phyloP scores from a whole-genome alignment of 1,140 invertebrate genomes.

The Anthonomus grandis region DNA sequence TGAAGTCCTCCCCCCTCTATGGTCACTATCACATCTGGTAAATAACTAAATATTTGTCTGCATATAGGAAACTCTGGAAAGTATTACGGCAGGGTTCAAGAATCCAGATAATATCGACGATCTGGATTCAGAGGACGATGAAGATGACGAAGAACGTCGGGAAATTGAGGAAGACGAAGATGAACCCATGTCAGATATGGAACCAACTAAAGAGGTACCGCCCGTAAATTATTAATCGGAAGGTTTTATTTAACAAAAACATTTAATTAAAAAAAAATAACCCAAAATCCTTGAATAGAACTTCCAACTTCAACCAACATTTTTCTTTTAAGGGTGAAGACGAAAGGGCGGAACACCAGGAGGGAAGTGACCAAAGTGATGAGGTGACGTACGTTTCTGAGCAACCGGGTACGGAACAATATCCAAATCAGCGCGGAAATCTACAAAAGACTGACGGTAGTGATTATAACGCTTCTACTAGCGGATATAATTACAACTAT shows the following conservation, averaged over 20 bases:
- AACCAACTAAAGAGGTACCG: too few relatives aligned
- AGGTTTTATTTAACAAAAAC: too few relatives aligned
- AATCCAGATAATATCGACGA: constrained; percentile 22
- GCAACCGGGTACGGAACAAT: constrained; percentile 22
- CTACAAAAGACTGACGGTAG: constrained; percentile 30
- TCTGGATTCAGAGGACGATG: constrained; percentile 22
- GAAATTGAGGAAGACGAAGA: constrained; percentile 19
- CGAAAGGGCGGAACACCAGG: constrained; percentile 26
- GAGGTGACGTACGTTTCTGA: constrained; percentile 41
- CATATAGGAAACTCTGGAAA: constrained; percentile 43
- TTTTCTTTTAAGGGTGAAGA: too few relatives aligned
- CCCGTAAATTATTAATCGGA: neutral
- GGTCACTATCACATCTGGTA: too few relatives aligned
- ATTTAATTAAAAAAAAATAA: too few relatives aligned
- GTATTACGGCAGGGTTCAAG: constrained; percentile 36
- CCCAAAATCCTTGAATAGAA: too few relatives aligned
- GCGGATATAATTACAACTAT: constrained; percentile 34
- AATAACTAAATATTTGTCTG: too few relatives aligned
- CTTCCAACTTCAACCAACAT: too few relatives aligned
- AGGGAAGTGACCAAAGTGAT: constrained; percentile 37
- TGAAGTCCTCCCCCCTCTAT: too few relatives aligned
- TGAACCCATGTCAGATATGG: constrained; percentile 15
- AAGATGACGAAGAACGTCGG: constrained; percentile 23
- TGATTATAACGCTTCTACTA: constrained; percentile 28
- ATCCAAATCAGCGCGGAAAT: constrained; percentile 22